Evolutionary conservation across 2,888 invertebrate species (phyloP), one percentile per base, ranked within the genome.

Genomic region (Agonopterix subpropinquella): DNA sequence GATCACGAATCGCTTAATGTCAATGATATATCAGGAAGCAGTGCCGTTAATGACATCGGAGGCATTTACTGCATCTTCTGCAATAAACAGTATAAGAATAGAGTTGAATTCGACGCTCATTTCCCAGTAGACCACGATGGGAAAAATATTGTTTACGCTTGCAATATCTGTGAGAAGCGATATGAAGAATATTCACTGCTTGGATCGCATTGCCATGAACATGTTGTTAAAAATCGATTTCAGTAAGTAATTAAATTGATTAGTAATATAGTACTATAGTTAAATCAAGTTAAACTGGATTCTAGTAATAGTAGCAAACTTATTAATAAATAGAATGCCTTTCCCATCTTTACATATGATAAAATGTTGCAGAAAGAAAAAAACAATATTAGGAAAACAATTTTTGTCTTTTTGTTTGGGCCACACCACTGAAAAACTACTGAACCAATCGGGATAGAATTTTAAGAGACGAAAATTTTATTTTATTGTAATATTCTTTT

Each of bases 61-160:
- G 85, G 85, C 3, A 89, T 91, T 9, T 81, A 87, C 52, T 91
- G 91, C 65, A 77, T 80, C 54, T 79, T 85, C 68, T 91, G 91
- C 54, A 77, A 89, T 48, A 71, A 80, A 47, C 73, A 87, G 9
- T 90, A 83, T 62, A 84, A 87, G 48, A 85, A 82, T 57, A 81
- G 85, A 61, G 59, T 73, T 1, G 89, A 90, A 47, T 90, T 91
- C 61, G 90, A 90, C 56, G 73, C 73, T 28, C 91, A 92, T 59
- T 90, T 89, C 60, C 58, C 70, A 1, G 67, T 72, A 13, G 74
- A 80, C 44, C 91, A 91, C 35, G 62, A 64, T 0, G 74, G 73
- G 11, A 65, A 70, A 44, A 69, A 67, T 0, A 64, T 83, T 11
- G 71, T 89, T 2, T 91, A 91, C 67, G 83, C 89, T 2, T 91